phyloP scores from a whole-genome alignment of 2,113 vertebrate species.

The Hypomesus transpacificus region DNA sequence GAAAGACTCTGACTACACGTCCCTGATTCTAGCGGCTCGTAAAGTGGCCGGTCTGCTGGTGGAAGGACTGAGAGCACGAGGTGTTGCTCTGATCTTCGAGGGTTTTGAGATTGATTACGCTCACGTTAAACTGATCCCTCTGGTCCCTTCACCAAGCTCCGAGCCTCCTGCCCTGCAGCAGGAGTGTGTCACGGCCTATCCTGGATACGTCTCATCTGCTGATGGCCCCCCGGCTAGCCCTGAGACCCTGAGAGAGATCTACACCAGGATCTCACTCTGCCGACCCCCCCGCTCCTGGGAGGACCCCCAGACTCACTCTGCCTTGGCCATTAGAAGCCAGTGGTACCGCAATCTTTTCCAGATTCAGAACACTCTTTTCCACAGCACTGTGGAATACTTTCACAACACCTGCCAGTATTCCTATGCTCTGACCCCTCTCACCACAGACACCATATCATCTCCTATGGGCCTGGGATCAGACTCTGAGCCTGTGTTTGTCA shows the following conservation, averaged over 20 bases:
- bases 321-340: conserved; percentile 65
- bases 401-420: conserved; percentile 63
- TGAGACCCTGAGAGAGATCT: conserved; percentile 54
- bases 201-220: conserved; percentile 69
- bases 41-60: conserved; percentile 64
- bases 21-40: conserved; percentile 60
- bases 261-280: conserved; percentile 62
- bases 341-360: conserved; percentile 76
- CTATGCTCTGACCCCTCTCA: conserved; percentile 74
- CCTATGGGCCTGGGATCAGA: conserved; percentile 78
- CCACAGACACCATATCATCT: conserved; percentile 77
- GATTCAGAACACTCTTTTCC: conserved; percentile 76
- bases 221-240: conserved; percentile 62
- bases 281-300: conserved; percentile 66
- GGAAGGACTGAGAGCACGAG: conserved; percentile 59
- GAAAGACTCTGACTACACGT: conserved; percentile 58
- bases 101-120: conserved; percentile 74
- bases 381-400: conserved; percentile 76
- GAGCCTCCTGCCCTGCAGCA: conserved; percentile 27
- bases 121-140: conserved; percentile 71
- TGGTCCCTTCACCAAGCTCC: conserved; percentile 47
- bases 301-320: conserved; percentile 65
- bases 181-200: conserved; percentile 62
- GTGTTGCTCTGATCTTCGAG: conserved; percentile 73
- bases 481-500: conserved; percentile 72